A percentile compares a stretch with the other conserved stretches of the same genome.
Evolutionary conservation across 2,797 vertebrate genomes (phyloP).

Genomic region (Epinephelus awoara): DNA sequence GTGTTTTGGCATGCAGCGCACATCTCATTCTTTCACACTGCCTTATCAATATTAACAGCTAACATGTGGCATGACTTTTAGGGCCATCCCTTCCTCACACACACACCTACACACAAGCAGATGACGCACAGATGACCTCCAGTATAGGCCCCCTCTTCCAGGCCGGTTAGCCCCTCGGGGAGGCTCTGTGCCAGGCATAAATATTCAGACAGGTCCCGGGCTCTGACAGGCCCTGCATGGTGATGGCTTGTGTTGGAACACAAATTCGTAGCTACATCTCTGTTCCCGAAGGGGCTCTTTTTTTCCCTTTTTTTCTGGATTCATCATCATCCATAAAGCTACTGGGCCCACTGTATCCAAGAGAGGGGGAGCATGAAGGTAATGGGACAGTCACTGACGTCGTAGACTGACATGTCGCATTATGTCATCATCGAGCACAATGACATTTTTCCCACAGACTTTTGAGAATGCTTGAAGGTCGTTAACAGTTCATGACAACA

Average conservation of each 20-base stretch:
- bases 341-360: constrained; percentile 4
- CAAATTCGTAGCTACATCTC: constrained; percentile 62
- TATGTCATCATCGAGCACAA: constrained; percentile 23
- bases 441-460: constrained; percentile 27
- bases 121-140: constrained; percentile 66
- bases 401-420: constrained; percentile 33
- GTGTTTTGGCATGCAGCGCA: constrained; percentile 35
- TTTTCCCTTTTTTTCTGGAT: constrained; percentile 24
- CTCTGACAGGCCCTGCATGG: constrained; percentile 62
- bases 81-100: constrained; percentile 33
- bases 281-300: constrained; percentile 37
- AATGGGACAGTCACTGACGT: constrained; percentile 24
- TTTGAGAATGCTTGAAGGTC: constrained; percentile 14
- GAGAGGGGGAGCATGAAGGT: not conserved
- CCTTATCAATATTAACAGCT: constrained; percentile 70
- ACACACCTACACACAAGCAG: constrained; percentile 23
- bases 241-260: constrained; percentile 60
- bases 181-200: constrained; percentile 62
- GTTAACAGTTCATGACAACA: not conserved
- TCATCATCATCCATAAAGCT: constrained; percentile 46
- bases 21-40: constrained; percentile 22
- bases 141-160: constrained; percentile 41
- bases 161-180: constrained; percentile 58
- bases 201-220: constrained; percentile 66
- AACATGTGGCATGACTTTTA: constrained; percentile 63